A percentile compares a stretch with the other conserved stretches of the same genome.
phyloP scores from a whole-genome alignment of 2,888 invertebrate species.

The Ectobius pallidus region DNA sequence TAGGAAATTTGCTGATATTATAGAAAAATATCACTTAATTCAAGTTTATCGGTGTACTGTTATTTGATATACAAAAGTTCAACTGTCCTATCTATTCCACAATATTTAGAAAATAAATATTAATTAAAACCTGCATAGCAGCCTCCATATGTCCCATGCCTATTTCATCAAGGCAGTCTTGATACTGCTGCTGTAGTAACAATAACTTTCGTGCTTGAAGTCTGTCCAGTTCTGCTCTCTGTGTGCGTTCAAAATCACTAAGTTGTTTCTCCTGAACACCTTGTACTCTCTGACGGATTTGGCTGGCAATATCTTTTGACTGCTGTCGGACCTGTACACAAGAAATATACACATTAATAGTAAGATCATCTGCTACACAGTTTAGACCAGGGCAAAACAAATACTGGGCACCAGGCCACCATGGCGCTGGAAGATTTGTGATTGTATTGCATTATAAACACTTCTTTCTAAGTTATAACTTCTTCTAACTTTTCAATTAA shows the following conservation, averaged over 20 bases:
- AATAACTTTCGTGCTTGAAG: constrained; percentile 60
- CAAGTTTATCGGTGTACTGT: too few relatives aligned
- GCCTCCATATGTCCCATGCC: constrained; percentile 60
- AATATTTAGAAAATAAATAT: too few relatives aligned
- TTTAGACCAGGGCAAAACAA: background rate
- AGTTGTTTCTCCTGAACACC: constrained; percentile 59
- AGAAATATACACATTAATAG: background rate
- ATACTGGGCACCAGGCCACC: too few relatives aligned
- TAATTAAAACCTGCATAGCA: constrained; percentile 44
- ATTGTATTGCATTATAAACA: background rate
- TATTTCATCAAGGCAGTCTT: constrained; percentile 58
- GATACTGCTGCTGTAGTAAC: constrained; percentile 59
- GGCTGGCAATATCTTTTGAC: constrained; percentile 64
- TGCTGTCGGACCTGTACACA: constrained; percentile 64
- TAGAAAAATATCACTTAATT: too few relatives aligned
- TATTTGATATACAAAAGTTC: too few relatives aligned
- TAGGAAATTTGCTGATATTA: too few relatives aligned
- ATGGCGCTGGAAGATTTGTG: too few relatives aligned
- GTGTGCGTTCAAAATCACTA: constrained; percentile 58
- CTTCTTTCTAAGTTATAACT: too few relatives aligned
- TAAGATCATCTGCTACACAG: background rate
- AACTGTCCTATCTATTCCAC: too few relatives aligned
- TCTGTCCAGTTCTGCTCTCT: constrained; percentile 59
- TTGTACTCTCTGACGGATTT: constrained; percentile 61
- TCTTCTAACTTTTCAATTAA: too few relatives aligned